A percentile compares a stretch with the other conserved stretches of the same genome.
These are phyloP conservation scores for Helostoma temminkii DNA, from an alignment of 2,797 vertebrate genomes.

Conservation along the genomic window DNA sequence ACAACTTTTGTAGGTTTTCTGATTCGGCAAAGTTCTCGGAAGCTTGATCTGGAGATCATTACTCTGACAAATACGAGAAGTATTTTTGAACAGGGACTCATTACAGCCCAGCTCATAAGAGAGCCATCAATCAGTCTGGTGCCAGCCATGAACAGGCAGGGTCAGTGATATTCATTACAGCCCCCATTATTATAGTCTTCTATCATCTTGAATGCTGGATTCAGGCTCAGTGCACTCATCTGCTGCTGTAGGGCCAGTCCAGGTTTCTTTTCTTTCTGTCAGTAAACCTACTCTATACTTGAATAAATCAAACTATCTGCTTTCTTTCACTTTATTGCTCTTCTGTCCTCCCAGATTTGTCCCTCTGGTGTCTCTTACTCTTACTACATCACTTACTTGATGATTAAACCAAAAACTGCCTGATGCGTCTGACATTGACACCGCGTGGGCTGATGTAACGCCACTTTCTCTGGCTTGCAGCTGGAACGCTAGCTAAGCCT, in stretches of 20 bases:
- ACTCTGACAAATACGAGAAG: constrained; percentile 28
- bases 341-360: constrained; percentile 5
- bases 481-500: constrained; percentile 46
- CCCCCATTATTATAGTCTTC: constrained; percentile 67
- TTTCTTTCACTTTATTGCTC: constrained; percentile 9
- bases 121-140: constrained; percentile 65
- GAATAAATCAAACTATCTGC: constrained; percentile 18
- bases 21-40: constrained; percentile 8
- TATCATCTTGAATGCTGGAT: constrained; percentile 61
- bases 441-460: constrained; percentile 47
- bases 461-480: constrained; percentile 5
- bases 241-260: constrained; percentile 17
- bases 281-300: background rate
- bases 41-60: constrained; percentile 29
- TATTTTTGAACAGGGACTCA: constrained; percentile 59
- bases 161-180: constrained; percentile 59
- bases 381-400: constrained; percentile 34
- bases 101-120: constrained; percentile 57
- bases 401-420: constrained; percentile 55
- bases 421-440: constrained; percentile 45
- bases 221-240: constrained; percentile 19
- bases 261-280: constrained; percentile 12
- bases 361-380: constrained; percentile 24
- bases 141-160: constrained; percentile 39
- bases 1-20: constrained; percentile 11